Conservation (phyloP, 2,888 invertebrate species). For the Orchesella flavescens region DNA sequence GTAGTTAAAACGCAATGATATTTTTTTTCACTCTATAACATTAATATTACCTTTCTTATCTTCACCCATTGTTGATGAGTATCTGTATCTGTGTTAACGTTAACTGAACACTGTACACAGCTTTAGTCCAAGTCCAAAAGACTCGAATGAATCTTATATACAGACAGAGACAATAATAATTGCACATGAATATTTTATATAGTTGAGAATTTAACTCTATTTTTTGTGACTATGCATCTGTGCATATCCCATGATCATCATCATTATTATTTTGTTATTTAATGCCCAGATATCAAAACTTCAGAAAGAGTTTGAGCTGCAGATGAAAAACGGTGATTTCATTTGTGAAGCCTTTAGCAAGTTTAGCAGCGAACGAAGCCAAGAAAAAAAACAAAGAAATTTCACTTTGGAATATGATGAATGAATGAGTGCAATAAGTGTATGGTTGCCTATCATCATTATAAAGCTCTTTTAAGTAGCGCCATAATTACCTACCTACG, state of each 20-base stretch:
- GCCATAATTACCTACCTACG: neutral
- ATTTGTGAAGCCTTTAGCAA: too few species aligned
- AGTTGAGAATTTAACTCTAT: neutral
- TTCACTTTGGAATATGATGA: conserved; percentile 28
- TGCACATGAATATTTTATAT: neutral
- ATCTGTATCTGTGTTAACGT: neutral
- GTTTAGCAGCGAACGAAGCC: neutral
- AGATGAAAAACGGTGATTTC: conserved; percentile 4
- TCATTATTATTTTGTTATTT: conserved; percentile 2
- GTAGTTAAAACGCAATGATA: too few species aligned
- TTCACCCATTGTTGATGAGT: conserved; percentile 2
- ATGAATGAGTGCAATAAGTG: neutral
- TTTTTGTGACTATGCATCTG: neutral
- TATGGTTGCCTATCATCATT: neutral
- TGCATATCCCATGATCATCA: conserved; percentile 9
- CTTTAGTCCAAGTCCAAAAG: too few species aligned
- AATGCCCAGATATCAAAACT: neutral
- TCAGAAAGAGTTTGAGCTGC: neutral
- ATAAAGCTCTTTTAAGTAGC: too few species aligned
- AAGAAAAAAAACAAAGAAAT: conserved; percentile 25
- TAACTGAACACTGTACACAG: too few species aligned
- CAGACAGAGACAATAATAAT: neutral
- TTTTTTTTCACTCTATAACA: neutral
- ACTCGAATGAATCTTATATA: neutral
- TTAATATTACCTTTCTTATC: conserved; percentile 9